A percentile compares a stretch with the other conserved stretches of the same genome.
phyloP scores from a whole-genome alignment of 2,797 vertebrate species.

The Naso thynnoides region DNA sequence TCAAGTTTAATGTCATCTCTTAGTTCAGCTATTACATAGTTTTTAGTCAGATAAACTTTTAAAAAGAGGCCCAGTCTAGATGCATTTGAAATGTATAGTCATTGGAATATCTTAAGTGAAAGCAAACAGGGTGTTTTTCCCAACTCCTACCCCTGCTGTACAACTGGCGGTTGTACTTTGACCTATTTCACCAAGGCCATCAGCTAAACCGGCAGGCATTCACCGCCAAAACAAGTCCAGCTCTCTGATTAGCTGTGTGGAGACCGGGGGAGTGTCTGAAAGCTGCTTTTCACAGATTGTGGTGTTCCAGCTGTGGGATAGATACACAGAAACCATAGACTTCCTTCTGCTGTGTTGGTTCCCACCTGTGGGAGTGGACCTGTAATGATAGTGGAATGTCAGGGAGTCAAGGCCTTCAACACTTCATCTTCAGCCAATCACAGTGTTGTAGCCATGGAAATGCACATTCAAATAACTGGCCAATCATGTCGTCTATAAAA shows the following conservation, averaged over 20 bases:
- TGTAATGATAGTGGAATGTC: slow-evolving; percentile 62
- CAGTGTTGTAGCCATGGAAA: slow-evolving; percentile 19
- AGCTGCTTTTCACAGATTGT: slow-evolving; percentile 58
- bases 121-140: slow-evolving; percentile 60
- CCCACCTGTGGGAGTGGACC: slow-evolving; percentile 75
- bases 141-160: slow-evolving; percentile 30
- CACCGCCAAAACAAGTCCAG: slow-evolving; percentile 75
- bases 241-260: slow-evolving; percentile 69
- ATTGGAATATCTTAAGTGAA: background rate
- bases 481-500: slow-evolving; percentile 37
- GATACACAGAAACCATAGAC: slow-evolving; percentile 64
- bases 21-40: background rate
- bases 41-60: background rate
- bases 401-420: slow-evolving; percentile 56
- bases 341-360: slow-evolving; percentile 46
- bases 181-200: slow-evolving; percentile 75
- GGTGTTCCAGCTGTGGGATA: slow-evolving; percentile 70
- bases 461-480: slow-evolving; percentile 49
- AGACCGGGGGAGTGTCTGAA: slow-evolving; percentile 57
- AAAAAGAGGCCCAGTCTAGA: background rate
- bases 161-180: slow-evolving; percentile 78
- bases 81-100: background rate
- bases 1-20: background rate
- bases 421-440: slow-evolving; percentile 33
- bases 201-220: slow-evolving; percentile 69